Percentiles rank a stretch among this genome's conserved stretches.
These are phyloP conservation scores for Thinocorus orbignyianus DNA, from an alignment of 2,113 vertebrate species.

Conservation along the genomic window DNA sequence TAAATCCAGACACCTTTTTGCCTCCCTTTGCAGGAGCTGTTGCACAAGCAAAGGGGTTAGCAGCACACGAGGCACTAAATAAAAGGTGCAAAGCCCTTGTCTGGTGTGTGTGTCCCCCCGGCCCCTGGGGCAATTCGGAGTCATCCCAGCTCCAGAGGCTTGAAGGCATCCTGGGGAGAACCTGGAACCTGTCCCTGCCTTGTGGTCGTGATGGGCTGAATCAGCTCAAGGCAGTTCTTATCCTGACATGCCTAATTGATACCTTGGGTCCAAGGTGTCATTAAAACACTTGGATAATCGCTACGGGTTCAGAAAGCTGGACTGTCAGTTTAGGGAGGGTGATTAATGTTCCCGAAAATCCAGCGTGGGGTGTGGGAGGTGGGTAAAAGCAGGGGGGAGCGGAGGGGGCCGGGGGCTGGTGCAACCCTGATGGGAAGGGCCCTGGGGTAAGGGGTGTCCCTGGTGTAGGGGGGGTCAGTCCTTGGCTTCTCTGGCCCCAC, in stretches of 20 bases:
- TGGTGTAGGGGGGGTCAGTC: neutral
- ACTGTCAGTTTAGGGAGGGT: conserved; percentile 46
- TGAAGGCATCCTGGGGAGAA: neutral
- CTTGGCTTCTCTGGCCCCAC: neutral
- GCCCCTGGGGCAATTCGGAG: neutral
- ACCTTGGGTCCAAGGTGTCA: conserved; percentile 73
- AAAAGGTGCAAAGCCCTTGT: neutral
- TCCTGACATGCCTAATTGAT: conserved; percentile 77
- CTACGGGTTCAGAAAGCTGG: conserved; percentile 24
- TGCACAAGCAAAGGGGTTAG: neutral
- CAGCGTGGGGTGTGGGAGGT: neutral
- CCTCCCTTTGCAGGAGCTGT: neutral
- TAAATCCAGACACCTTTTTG: neutral
- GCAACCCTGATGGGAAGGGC: no score
- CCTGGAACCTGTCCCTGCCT: neutral
- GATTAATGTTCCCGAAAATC: conserved; percentile 61
- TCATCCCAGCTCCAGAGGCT: neutral
- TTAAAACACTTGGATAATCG: conserved; percentile 72
- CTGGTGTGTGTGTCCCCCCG: neutral
- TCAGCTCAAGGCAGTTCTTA: conserved; percentile 69
- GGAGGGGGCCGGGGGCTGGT: neutral
- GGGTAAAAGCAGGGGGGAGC: neutral
- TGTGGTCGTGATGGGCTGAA: conserved; percentile 51
- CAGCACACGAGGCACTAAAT: neutral
- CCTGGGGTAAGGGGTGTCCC: neutral